A percentile compares a stretch with the other conserved stretches of the same genome.
Conservation (phyloP, 2,113 vertebrate genomes). For the Oreochromis spilurus region DNA sequence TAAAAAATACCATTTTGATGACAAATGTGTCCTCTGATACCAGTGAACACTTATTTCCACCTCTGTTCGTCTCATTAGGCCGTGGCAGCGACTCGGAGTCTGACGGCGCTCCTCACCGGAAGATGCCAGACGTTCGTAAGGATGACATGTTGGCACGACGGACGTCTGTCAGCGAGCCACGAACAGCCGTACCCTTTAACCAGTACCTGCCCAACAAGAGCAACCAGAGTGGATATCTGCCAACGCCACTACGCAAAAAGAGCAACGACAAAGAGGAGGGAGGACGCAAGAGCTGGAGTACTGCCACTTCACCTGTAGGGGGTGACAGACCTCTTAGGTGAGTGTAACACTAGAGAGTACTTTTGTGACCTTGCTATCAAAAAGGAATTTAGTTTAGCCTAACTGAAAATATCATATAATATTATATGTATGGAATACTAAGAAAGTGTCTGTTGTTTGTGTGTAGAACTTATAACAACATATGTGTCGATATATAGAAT, state of each 20-base stretch:
- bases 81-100: conserved; percentile 94
- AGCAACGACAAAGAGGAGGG: conserved; percentile 81
- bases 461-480: neutral
- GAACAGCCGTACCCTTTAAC: conserved; percentile 92
- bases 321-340: conserved; percentile 91
- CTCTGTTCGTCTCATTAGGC: conserved; percentile 67
- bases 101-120: conserved; percentile 85
- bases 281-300: conserved; percentile 90
- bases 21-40: neutral
- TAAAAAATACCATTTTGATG: neutral
- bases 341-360: neutral
- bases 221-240: conserved; percentile 89
- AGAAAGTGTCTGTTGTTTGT: neutral
- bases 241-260: conserved; percentile 81
- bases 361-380: neutral
- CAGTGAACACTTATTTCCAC: neutral
- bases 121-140: conserved; percentile 89
- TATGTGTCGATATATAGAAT: neutral
- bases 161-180: conserved; percentile 86
- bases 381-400: neutral
- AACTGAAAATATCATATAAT: neutral
- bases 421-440: neutral
- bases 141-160: conserved; percentile 93
- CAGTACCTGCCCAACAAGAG: conserved; percentile 97
- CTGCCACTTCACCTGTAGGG: conserved; percentile 84